Percentiles rank a stretch among this genome's conserved stretches.
phyloP scores from a whole-genome alignment of 2,113 vertebrate species.

The human region DNA sequence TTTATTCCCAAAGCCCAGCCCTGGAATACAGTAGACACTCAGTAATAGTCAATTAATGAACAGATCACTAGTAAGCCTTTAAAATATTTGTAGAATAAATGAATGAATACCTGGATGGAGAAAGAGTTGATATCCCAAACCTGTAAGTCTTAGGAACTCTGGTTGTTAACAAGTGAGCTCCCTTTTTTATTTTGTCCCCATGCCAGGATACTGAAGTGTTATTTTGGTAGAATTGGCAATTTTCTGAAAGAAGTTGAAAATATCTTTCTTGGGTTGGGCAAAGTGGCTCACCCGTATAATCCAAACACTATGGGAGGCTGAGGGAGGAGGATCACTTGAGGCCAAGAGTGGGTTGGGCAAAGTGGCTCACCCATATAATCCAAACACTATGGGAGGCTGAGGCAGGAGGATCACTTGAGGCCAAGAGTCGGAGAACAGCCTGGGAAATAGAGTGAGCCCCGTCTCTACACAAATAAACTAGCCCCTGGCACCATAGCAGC shows the following conservation, averaged over 20 bases:
- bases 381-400: too few relatives aligned
- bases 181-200: neutral
- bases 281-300: too few relatives aligned
- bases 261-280: neutral
- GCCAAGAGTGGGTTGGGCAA: too few relatives aligned
- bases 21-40: neutral
- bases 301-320: too few relatives aligned
- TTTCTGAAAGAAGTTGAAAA: conserved; percentile 20
- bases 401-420: too few relatives aligned
- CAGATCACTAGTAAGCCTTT: neutral
- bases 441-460: too few relatives aligned
- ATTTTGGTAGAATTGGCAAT: conserved; percentile 14
- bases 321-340: too few relatives aligned
- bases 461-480: too few relatives aligned
- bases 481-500: too few relatives aligned
- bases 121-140: neutral
- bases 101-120: neutral
- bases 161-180: neutral
- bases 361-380: too few relatives aligned
- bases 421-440: too few relatives aligned
- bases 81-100: neutral
- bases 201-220: neutral
- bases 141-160: neutral
- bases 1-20: neutral
- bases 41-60: neutral